These are phyloP conservation scores for Caenorhabditis uteleia DNA, from an alignment of 2,888 invertebrate genomes.

Conservation along the genomic window DNA sequence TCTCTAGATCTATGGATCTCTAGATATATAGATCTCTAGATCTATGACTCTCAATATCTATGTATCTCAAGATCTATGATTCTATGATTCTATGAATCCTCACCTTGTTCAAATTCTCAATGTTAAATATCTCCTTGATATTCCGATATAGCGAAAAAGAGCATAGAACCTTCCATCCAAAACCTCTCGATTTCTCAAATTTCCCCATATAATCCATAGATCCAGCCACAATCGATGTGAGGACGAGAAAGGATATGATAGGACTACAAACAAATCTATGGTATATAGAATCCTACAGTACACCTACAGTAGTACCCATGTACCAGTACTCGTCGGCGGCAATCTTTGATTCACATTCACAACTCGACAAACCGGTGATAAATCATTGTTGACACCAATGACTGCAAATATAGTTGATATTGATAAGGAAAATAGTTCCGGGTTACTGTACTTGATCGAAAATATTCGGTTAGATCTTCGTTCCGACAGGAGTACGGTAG, in stretches of 20 bases:
- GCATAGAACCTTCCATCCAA: constrained; percentile 31
- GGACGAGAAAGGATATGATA: no score
- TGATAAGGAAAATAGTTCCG: background rate
- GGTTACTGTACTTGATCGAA: constrained; percentile 12
- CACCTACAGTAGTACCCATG: no score
- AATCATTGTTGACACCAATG: constrained; percentile 1
- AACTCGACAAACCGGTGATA: constrained; percentile 31
- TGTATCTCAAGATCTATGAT: no score
- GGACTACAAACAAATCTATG: no score
- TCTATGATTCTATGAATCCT: no score
- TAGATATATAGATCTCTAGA: no score
- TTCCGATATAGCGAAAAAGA: constrained; percentile 52
- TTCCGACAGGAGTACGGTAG: constrained; percentile 27
- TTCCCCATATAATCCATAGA: no score
- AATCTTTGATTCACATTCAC: constrained; percentile 28
- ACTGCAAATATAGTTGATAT: constrained; percentile 7
- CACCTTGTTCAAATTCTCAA: no score
- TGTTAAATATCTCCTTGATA: constrained; percentile 39
- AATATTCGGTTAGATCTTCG: constrained; percentile 32
- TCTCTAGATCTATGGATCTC: no score
- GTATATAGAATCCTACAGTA: no score
- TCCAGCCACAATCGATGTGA: no score
- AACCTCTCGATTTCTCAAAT: background rate
- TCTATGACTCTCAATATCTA: no score
- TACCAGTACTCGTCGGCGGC: background rate